A percentile compares a stretch with the other conserved stretches of the same genome.
Conservation (phyloP, 2,113 vertebrate species). For the Cariama cristata region DNA sequence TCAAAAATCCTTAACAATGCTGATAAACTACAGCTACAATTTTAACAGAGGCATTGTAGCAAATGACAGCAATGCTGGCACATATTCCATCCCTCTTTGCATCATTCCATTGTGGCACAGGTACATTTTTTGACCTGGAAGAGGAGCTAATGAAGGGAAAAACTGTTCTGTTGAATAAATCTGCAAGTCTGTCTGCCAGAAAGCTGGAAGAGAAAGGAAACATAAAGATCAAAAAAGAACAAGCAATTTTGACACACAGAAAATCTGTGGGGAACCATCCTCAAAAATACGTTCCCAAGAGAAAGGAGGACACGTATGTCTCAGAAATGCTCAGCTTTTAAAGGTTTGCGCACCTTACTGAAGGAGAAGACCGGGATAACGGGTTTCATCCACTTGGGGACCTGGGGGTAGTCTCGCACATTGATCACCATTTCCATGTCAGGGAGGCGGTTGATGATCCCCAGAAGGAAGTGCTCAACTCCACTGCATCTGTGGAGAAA, state of each 20-base stretch:
- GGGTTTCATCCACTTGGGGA: conserved; percentile 89
- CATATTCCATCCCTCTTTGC: not conserved
- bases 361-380: conserved; percentile 92
- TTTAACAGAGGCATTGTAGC: not conserved
- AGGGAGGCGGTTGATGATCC: conserved; percentile 86
- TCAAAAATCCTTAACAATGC: not conserved
- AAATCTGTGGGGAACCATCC: not conserved
- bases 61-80: not conserved
- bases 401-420: conserved; percentile 95
- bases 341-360: conserved; percentile 87
- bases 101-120: not conserved
- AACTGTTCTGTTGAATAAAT: not conserved
- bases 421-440: conserved; percentile 96
- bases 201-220: not conserved
- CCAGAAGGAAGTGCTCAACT: conserved; percentile 93
- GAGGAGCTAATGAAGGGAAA: not conserved
- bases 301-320: not conserved
- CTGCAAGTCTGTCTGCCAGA: not conserved
- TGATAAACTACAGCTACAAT: not conserved
- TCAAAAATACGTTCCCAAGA: not conserved
- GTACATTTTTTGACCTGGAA: conserved; percentile 3
- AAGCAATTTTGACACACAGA: not conserved
- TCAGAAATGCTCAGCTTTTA: not conserved
- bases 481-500: conserved; percentile 87
- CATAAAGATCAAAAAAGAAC: not conserved